Base-by-base conservation (phyloP, 2,797 vertebrate species). In the Acanthurus lineatus region DNA sequence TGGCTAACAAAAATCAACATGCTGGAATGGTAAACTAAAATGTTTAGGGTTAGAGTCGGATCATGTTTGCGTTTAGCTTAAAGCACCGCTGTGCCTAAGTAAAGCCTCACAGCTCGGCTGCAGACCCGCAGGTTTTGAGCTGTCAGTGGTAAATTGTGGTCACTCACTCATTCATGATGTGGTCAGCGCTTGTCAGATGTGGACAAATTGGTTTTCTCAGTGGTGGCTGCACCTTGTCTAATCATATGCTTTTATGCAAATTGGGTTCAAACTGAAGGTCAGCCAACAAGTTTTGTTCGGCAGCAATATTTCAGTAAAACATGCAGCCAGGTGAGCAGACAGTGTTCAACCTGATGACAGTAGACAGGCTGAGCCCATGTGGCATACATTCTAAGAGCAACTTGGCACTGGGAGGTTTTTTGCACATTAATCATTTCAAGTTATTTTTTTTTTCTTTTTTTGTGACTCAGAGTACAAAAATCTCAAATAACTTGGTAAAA, bases 191-290 rank as follows among this genome's bases (percentile, higher is more conserved):
- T 65, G 47, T 79, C 70, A 70, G 77, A 75, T 78, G 63, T 87
- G 82, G 72, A 70, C 64, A 79, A 40, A 84, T 84, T 79, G 63
- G 67, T 82, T 88, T 83, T 70, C 69, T 77, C 62, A 72, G 44
- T 49, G 61, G 35, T 72, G 62, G 54, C 74, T 64, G 56, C 70
- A 72, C 71, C 57, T 65, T 54, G 47, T 87, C 72, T 88, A 88
- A 89, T 90, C 77, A 73, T 79, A 83, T 80, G 84, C 77, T 85
- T 90, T 86, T 84, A 87, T 91, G 82, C 81, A 87, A 91, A 91
- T 82, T 0, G 59, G 42, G 77, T 82, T 88, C 74, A 68, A 19
- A 40, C 14, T 87, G 69, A 84, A 89, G 84, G 83, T 87, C 78
- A 81, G 69, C 67, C 73, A 80, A 52, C 80, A 71, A 77, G 63